Conservation (phyloP, 2,888 invertebrate species). For the Bhutanitis thaidina region DNA sequence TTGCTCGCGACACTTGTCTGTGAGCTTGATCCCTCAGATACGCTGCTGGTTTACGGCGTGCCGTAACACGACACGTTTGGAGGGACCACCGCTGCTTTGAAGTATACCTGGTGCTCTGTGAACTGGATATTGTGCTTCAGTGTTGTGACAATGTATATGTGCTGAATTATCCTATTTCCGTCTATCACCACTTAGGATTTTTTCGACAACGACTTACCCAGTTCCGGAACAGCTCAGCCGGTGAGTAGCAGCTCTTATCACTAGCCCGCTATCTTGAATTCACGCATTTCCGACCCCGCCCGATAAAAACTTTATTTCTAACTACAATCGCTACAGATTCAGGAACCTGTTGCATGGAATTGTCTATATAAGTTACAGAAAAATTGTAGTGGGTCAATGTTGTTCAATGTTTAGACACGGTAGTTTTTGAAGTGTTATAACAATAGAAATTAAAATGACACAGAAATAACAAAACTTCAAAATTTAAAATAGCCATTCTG, state of each 20-base stretch:
- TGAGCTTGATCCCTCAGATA: conserved; percentile 76
- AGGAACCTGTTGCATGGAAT: background rate
- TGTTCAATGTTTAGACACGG: too few relatives aligned
- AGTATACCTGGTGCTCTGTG: conserved; percentile 73
- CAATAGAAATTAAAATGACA: too few relatives aligned
- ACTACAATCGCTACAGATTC: conserved; percentile 20
- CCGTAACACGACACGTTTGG: conserved; percentile 81
- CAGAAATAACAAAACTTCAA: too few relatives aligned
- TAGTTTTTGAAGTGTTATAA: too few relatives aligned
- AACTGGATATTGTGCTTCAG: conserved; percentile 68
- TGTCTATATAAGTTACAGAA: too few relatives aligned
- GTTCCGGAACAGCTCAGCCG: conserved; percentile 78
- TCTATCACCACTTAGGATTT: conserved; percentile 56
- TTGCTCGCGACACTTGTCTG: conserved; percentile 71
- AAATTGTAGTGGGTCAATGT: too few relatives aligned
- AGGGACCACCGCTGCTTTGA: conserved; percentile 71
- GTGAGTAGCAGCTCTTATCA: conserved; percentile 78
- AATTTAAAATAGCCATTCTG: too few relatives aligned
- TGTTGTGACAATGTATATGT: conserved; percentile 73
- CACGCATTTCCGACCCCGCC: conserved; percentile 79
- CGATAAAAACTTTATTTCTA: conserved; percentile 60
- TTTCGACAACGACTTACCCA: conserved; percentile 63
- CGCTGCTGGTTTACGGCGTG: conserved; percentile 79
- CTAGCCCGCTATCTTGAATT: conserved; percentile 73
- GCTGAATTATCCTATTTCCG: conserved; percentile 58